Conservation (phyloP, 2,888 invertebrate species). For the Aleiodes alternator region DNA sequence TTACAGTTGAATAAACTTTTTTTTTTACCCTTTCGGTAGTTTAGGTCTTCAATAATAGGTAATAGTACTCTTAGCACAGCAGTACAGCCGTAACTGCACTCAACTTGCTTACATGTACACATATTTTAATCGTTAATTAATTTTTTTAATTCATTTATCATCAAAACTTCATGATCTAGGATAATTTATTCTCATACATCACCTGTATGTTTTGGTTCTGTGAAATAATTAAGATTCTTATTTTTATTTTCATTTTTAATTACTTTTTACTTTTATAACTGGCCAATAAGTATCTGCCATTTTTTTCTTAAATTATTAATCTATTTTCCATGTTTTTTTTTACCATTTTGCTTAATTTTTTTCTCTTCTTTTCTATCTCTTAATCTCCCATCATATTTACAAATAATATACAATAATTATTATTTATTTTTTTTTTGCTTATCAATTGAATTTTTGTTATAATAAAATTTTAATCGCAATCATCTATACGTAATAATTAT, state of each 20-base stretch:
- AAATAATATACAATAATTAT: constrained; percentile 47
- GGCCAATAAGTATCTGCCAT: constrained; percentile 84
- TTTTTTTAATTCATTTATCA: constrained; percentile 25
- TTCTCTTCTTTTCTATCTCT: constrained; percentile 8
- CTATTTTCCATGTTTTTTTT: constrained; percentile 81
- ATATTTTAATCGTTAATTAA: constrained; percentile 26
- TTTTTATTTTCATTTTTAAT: constrained; percentile 48
- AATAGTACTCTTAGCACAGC: constrained; percentile 63
- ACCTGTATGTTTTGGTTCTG: constrained; percentile 67
- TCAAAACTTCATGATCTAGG: constrained; percentile 42
- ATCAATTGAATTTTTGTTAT: constrained; percentile 60
- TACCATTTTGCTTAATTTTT: constrained; percentile 54
- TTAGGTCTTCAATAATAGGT: constrained; percentile 65
- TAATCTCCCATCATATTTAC: constrained; percentile 49
- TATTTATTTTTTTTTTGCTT: constrained; percentile 54
- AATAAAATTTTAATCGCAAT: constrained; percentile 67
- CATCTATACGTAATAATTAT: constrained; percentile 65
- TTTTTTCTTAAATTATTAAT: constrained; percentile 80
- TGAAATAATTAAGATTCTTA: constrained; percentile 66
- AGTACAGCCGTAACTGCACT: constrained; percentile 42
- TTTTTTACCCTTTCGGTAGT: constrained; percentile 23
- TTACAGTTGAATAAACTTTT: constrained; percentile 64
- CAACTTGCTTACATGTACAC: constrained; percentile 58
- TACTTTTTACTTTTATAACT: constrained; percentile 75
- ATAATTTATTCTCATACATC: constrained; percentile 52